Base-by-base conservation (phyloP, 2,888 invertebrate genomes). In the Xanthorhoe spadicearia region DNA sequence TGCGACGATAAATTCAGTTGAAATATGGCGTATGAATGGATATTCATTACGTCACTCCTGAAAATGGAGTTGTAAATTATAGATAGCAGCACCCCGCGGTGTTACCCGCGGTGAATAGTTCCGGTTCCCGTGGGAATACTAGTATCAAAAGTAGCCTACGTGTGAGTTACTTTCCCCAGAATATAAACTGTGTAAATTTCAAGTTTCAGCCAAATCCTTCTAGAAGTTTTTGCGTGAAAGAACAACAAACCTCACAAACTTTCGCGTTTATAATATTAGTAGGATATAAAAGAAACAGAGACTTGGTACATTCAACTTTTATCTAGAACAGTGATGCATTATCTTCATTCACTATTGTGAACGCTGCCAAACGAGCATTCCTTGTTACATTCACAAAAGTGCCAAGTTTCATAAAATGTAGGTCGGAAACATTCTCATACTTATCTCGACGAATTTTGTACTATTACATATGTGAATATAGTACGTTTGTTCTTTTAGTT, bases 381-480 rank as follows among this genome's bases (percentile, higher is more conserved):
- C 18, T 19, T 43, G 38, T 32, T 28, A 38, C 51, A 56, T 61
- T 66, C 61, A 61, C 10, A 52, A 55, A 65, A 61, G 56, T 49
- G 60, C 61, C 56, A 66, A 52, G 61, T 61, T 53, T 38, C n/a
- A 48, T 53, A 61, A 55, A 66, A 66, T 61, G 28, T 66, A 61
- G 61, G 49, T 63, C 63, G 46, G 52, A 52, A 46, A 48, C 17
- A 17, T 49, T 28, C 35, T 4, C 15, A 28, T 61, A 38, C 35
- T 49, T 61, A 49, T 48, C 57, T 52, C 51, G 15, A 35, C 49
- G 53, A 56, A 55, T 17, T 49, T 48, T 49, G 32, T 43, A 51
- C 23, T 51, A 43, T 2, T 43, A 13, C 38, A 43, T 2, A 43
- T 4, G 10, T 43, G 38, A 43, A 43, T 43, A 13, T 43, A 2